A percentile compares a stretch with the other conserved stretches of the same genome.
These are phyloP conservation scores for Dromas ardeola DNA, from an alignment of 2,113 vertebrate species.

Conservation along the genomic window DNA sequence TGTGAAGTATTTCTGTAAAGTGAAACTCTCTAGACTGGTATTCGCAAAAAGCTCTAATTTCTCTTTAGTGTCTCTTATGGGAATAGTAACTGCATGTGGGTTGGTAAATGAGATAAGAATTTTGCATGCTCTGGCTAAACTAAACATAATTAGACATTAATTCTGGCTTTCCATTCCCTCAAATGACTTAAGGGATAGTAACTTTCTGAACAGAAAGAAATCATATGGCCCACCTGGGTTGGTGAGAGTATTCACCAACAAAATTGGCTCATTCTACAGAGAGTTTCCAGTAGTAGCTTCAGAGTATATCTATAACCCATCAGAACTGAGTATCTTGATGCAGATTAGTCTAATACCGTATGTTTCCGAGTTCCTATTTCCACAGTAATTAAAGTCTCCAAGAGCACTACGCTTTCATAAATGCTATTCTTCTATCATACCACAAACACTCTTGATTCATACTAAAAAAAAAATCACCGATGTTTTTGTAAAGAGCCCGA, in stretches of 20 bases:
- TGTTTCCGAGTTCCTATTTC: background rate
- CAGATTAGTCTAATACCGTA: background rate
- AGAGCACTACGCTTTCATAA: background rate
- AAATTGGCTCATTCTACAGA: background rate
- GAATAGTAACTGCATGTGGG: slow-evolving; percentile 51
- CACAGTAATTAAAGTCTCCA: background rate
- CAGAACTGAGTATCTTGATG: background rate
- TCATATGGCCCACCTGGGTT: slow-evolving; percentile 35
- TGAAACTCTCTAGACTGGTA: slow-evolving; percentile 59
- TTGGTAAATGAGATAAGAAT: slow-evolving; percentile 70
- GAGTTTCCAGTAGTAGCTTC: background rate
- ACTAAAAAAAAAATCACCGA: background rate
- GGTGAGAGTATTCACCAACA: slow-evolving; percentile 12
- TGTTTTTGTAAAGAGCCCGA: background rate
- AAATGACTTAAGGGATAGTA: slow-evolving; percentile 51
- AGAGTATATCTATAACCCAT: background rate
- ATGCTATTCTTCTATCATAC: background rate
- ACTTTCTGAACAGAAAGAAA: slow-evolving; percentile 34
- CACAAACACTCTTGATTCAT: background rate
- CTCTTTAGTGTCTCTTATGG: slow-evolving; percentile 67
- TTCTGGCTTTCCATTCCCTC: slow-evolving; percentile 55
- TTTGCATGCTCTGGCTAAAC: slow-evolving; percentile 47
- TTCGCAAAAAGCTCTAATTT: slow-evolving; percentile 65
- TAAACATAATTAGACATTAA: slow-evolving; percentile 60
- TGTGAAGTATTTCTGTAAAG: slow-evolving; percentile 62